Conservation (phyloP, 2,113 vertebrate species). For the Elephantulus edwardii region DNA sequence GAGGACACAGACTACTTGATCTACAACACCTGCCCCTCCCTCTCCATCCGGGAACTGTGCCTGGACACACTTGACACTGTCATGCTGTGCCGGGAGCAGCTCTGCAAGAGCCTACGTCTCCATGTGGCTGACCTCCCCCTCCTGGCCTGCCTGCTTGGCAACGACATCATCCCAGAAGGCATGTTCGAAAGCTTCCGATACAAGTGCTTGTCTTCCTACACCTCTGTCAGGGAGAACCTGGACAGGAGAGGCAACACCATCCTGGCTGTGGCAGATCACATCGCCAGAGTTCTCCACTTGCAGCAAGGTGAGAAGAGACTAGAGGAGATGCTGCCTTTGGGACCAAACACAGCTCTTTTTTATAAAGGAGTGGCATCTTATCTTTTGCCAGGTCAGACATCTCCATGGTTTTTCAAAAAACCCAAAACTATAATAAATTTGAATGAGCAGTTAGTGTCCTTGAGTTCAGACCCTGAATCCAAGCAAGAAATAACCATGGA, state of each 20-base stretch:
- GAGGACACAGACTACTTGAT: slow-evolving; percentile 96
- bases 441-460: slow-evolving; percentile 38
- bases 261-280: slow-evolving; percentile 88
- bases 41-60: slow-evolving; percentile 90
- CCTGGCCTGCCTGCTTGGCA: slow-evolving; percentile 94
- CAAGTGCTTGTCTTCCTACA: slow-evolving; percentile 83
- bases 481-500: background rate
- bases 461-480: slow-evolving; percentile 74
- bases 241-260: slow-evolving; percentile 80
- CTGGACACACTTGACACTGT: slow-evolving; percentile 89
- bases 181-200: slow-evolving; percentile 86
- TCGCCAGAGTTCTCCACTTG: slow-evolving; percentile 76
- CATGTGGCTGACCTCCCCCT: slow-evolving; percentile 89
- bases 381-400: slow-evolving; percentile 88
- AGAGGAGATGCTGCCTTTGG: slow-evolving; percentile 83
- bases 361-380: slow-evolving; percentile 88
- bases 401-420: slow-evolving; percentile 81
- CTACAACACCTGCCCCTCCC: slow-evolving; percentile 93
- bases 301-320: slow-evolving; percentile 83
- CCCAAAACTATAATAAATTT: slow-evolving; percentile 22
- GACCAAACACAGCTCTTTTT: slow-evolving; percentile 85
- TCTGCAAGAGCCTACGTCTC: slow-evolving; percentile 87
- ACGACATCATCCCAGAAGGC: slow-evolving; percentile 89
- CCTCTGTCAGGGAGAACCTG: slow-evolving; percentile 34
- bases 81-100: slow-evolving; percentile 88